A percentile compares a stretch with the other conserved stretches of the same genome.
phyloP scores from a whole-genome alignment of 1,140 invertebrate species.

The Drosophila virilis region DNA sequence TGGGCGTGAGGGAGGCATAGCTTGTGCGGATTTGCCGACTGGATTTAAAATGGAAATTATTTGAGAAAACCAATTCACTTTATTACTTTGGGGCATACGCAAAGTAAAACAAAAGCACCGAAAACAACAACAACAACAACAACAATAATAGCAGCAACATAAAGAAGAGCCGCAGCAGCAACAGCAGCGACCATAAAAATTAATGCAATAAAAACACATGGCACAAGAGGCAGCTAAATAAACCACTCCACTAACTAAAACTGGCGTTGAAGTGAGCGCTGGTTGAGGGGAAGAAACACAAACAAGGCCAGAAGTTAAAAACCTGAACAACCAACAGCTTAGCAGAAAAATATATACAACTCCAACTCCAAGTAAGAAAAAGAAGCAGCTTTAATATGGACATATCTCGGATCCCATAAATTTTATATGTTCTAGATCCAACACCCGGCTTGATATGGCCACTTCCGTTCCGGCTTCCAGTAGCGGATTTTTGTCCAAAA shows the following conservation, averaged over 20 bases:
- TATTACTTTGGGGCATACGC: conserved; percentile 82
- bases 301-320: conserved; percentile 12
- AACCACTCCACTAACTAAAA: conserved; percentile 37
- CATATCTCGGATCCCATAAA: not conserved
- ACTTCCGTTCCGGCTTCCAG: too few species aligned
- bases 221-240: conserved; percentile 42
- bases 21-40: conserved; percentile 73
- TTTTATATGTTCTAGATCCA: not conserved
- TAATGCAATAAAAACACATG: conserved; percentile 83
- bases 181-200: conserved; percentile 75
- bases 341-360: conserved; percentile 5
- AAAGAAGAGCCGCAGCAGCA: conserved; percentile 34
- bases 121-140: conserved; percentile 19
- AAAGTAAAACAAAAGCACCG: conserved; percentile 77
- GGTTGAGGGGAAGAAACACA: conserved; percentile 15
- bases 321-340: conserved; percentile 12
- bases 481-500: too few species aligned
- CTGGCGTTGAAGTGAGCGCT: conserved; percentile 43
- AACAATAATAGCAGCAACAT: conserved; percentile 11
- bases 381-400: not conserved
- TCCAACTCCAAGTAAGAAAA: not conserved
- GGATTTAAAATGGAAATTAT: conserved; percentile 83
- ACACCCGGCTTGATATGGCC: too few species aligned
- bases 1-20: not conserved
- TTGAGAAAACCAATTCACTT: conserved; percentile 81